Base-by-base conservation (phyloP, 92 coral and sea anemone genomes). In the Porites divaricata region DNA sequence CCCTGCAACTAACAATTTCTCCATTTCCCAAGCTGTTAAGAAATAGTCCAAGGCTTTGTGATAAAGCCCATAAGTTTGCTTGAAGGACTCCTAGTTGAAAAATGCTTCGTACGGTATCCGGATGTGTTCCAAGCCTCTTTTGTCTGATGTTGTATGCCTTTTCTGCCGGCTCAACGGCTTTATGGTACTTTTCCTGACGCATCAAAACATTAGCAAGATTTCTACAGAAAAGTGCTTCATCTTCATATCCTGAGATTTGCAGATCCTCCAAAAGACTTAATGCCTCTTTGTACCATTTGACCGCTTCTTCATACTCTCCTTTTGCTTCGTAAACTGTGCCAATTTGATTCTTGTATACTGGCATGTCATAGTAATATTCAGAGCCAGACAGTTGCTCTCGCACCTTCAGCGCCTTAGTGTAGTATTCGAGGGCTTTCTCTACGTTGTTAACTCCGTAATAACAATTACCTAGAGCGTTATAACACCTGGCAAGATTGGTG, bases 171-270 rank as follows among this genome's bases (percentile, higher is more conserved):
- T 74, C 68, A 66, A 89, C 26, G 0, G 96, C 94, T 20, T 88
- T 63, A 13, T 59, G 71, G 79, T 89, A 84, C 53, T 93, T 80
- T 0, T 58, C 75, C 17, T 83, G 81, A 73, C 64, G 75, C 12
- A 85, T 67, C 16, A 83, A 77, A 15, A 83, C 88, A 72, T 93
- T 93, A 11, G 96, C 94, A 69, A 90, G 87, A 75, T 93, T 91
- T 65, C 96, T 81, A 23, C 77, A 53, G 73, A 77, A 90, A 25
- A 63, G 67, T 8, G 94, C 92, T 58, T 93, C 92, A 50, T 86
- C 89, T 51, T 80, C 71, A 10, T 77, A 91, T 0, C 89, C 96
- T 67, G 77, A 73, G 26, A 93, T 85, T 15, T 83, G 78, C 19
- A 93, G 79, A 56, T 88, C 75, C 2, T 88, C 61, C 51, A 91